phyloP scores from a whole-genome alignment of 2,113 vertebrate species.

The Oryzias curvinotus region DNA sequence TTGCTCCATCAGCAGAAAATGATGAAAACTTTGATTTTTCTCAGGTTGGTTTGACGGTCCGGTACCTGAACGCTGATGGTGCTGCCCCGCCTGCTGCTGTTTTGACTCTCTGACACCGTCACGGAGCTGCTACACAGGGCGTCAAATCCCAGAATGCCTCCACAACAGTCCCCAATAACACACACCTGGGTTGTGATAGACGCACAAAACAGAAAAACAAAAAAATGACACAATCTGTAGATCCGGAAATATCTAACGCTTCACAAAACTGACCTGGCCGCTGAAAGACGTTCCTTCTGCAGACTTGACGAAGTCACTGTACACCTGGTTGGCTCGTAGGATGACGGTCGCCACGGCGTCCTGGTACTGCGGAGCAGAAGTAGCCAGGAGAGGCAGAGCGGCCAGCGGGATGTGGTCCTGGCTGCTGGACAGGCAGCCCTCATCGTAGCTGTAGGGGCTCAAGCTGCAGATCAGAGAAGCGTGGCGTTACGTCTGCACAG shows the following conservation, averaged over 20 bases:
- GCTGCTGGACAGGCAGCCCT: constrained; percentile 93
- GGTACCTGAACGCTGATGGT: constrained; percentile 91
- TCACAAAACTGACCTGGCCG: constrained; percentile 84
- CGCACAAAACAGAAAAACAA: neutral
- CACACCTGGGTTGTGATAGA: constrained; percentile 83
- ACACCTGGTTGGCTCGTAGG: constrained; percentile 92
- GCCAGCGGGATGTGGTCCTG: constrained; percentile 98
- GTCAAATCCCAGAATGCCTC: constrained; percentile 95
- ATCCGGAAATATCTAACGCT: neutral
- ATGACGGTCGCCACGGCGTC: constrained; percentile 93
- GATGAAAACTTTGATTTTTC: too few species aligned
- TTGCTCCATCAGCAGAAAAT: too few species aligned
- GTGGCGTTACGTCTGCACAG: neutral
- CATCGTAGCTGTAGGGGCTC: constrained; percentile 94
- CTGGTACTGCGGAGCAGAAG: constrained; percentile 94
- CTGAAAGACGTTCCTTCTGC: constrained; percentile 87
- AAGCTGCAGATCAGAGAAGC: constrained; percentile 76
- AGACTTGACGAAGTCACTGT: constrained; percentile 90
- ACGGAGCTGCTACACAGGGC: constrained; percentile 91
- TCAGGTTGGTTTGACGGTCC: neutral
- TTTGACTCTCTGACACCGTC: constrained; percentile 88
- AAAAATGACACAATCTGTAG: constrained; percentile 5
- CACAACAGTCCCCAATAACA: constrained; percentile 95
- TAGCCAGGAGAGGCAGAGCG: constrained; percentile 91
- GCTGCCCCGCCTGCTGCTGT: constrained; percentile 94